A percentile compares a stretch with the other conserved stretches of the same genome.
Evolutionary conservation across 2,113 vertebrate species (phyloP).

Genomic region (Mystacornis crossleyi): DNA sequence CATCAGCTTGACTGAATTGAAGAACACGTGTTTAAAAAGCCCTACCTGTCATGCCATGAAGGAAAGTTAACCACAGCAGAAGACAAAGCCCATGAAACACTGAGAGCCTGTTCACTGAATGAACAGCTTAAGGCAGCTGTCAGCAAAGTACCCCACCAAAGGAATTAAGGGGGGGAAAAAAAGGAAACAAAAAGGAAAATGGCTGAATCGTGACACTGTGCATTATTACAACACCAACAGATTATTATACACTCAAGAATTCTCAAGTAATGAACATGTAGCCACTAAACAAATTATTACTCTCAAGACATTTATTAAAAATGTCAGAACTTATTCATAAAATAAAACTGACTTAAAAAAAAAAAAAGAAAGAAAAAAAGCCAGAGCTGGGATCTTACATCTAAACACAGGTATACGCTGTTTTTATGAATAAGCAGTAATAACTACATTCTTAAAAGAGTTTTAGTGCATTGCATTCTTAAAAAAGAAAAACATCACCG

Average conservation of each 20-base stretch:
- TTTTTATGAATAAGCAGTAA: constrained; percentile 82
- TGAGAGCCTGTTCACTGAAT: constrained; percentile 68
- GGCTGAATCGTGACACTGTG: constrained; percentile 48
- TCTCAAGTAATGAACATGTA: constrained; percentile 78
- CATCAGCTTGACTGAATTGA: not conserved
- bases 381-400: constrained; percentile 77
- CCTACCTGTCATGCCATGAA: constrained; percentile 30
- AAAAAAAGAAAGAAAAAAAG: constrained; percentile 47
- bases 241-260: constrained; percentile 66
- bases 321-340: constrained; percentile 81
- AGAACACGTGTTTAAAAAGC: not conserved
- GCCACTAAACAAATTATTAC: constrained; percentile 79
- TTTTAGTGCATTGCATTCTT: constrained; percentile 89
- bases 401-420: constrained; percentile 80
- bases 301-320: constrained; percentile 85
- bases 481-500: constrained; percentile 73
- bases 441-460: constrained; percentile 90
- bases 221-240: constrained; percentile 57
- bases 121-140: constrained; percentile 73
- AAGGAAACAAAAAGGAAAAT: constrained; percentile 2
- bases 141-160: constrained; percentile 61
- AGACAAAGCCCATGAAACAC: constrained; percentile 62
- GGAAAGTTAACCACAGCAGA: constrained; percentile 46
- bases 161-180: not conserved
- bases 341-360: constrained; percentile 75